Base-by-base conservation (phyloP, 2,797 vertebrate species). In the Hypotaenidia okinawae region DNA sequence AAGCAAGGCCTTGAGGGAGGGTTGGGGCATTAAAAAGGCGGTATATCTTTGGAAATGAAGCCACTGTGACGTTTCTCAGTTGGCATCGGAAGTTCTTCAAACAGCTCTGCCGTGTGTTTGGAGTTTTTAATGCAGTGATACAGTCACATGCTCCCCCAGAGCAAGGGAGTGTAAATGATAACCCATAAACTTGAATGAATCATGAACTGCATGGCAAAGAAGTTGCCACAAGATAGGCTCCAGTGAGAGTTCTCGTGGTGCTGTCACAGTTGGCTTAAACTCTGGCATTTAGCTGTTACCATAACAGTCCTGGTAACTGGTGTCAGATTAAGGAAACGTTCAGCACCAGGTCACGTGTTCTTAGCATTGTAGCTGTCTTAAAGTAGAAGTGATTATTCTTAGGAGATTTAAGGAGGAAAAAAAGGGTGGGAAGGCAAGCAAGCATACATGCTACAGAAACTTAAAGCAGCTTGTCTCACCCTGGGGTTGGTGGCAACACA, bases 31-130 rank as follows among this genome's bases (percentile, higher is more conserved):
- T 55, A 17, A 62, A 69, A 47, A 14, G 7, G 8, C 6, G 6
- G 35, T 43, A 59, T 17, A 23, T 14, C 51, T 69, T 28, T 8
- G 23, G 21, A 16, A 41, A 33, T 24, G 30, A 72, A 21, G 27
- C 3, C 35, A 4, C 9, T n/a, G 7, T 11, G n/a, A 13, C 14
- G 0, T 6, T 43, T 72, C 54, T 28, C 15, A 25, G 11, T 19
- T 54, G 22, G 6, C 4, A 0, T 5, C 64, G 30, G 8, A 64
- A 64, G 4, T n/a, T 10, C 22, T 68, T 75, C 6, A 13, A 61
- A 24, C 10, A 17, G 0, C 5, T 7, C 5, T 7, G 66, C 4
- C 11, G 0, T 58, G 3, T 18, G 0, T 33, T 61, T 30, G 1
- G 3, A 15, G 25, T 19, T 21, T 64, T 33, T 24, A 10, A 6